These are phyloP conservation scores for Archips xylosteana DNA, from an alignment of 2,888 invertebrate species.

Conservation along the genomic window DNA sequence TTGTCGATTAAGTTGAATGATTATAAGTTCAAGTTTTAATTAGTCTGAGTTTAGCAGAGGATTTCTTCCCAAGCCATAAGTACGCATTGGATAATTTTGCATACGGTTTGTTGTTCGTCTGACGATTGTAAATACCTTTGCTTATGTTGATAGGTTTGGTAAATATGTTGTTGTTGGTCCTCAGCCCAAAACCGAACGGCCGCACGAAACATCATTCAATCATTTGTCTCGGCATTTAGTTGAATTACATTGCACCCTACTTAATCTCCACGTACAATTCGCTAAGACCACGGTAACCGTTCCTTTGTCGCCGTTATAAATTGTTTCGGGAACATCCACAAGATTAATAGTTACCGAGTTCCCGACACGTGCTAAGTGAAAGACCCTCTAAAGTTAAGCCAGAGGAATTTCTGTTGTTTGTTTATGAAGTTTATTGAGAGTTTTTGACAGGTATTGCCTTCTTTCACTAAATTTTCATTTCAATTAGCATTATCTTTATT, in stretches of 20 bases:
- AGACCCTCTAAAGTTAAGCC: conserved; percentile 52
- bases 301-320: conserved; percentile 70
- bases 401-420: conserved; percentile 30
- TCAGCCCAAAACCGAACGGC: conserved; percentile 48
- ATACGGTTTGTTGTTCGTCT: no score
- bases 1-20: no score
- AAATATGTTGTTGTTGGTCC: conserved; percentile 48
- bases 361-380: conserved; percentile 74
- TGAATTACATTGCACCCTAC: conserved; percentile 62
- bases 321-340: conserved; percentile 76
- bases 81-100: no score
- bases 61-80: no score
- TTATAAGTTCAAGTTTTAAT: no score
- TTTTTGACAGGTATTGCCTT: not conserved
- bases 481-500: not conserved
- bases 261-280: conserved; percentile 71
- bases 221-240: conserved; percentile 62
- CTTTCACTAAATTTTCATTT: not conserved
- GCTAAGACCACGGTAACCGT: conserved; percentile 63
- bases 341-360: conserved; percentile 76
- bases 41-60: no score
- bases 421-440: conserved; percentile 33
- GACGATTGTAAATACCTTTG: not conserved
- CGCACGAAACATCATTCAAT: conserved; percentile 54
- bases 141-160: not conserved